Base-by-base conservation (phyloP, 2,113 vertebrate genomes). In the Sialia sialis region DNA sequence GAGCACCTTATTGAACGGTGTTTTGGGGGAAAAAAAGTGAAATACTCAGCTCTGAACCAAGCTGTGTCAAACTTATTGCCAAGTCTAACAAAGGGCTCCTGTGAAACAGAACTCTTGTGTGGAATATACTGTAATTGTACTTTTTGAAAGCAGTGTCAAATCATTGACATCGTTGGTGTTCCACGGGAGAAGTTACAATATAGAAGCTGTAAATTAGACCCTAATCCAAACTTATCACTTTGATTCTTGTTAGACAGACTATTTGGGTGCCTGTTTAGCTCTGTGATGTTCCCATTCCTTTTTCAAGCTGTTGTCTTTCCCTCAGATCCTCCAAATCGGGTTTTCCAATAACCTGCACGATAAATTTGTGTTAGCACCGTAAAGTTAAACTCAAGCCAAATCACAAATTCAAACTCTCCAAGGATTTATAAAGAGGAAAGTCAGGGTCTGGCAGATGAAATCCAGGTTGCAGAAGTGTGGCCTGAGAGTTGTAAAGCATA, bases 131-230 rank as follows among this genome's bases (percentile, higher is more conserved):
- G 16, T 85, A 90, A 93, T 94, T 93, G 89, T 84, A 26, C 87
- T 93, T 91, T 72, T 62, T 93, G 92, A 94, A 94, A 91, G 92
- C 85, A 66, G 54, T 93, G 95, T 90, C 87, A 94, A 87, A 96
- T 92, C 94, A 78, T 77, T 95, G 96, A 75, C 91, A 87, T 70
- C 23, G 30, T 92, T 67, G 64, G 69, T 81, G 79, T 93, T 94
- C 85, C 22, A 15, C 4, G 1, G 73, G 55, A 77, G 27, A 1
- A 91, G 83, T 77, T 92, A 66, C 52, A 90, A 66, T 76, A 77
- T 78, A 78, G 87, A 67, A 84, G 66, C 34, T 4, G 3, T 86
- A 88, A 92, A 95, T 93, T 92, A 84, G 64, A 92, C 52, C 83
- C 68, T 92, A 78, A 93, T 97, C 80, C 89, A 92, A 89, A 85